These are phyloP conservation scores for Epinotia ramella DNA, from an alignment of 2,888 invertebrate species.

Conservation along the genomic window DNA sequence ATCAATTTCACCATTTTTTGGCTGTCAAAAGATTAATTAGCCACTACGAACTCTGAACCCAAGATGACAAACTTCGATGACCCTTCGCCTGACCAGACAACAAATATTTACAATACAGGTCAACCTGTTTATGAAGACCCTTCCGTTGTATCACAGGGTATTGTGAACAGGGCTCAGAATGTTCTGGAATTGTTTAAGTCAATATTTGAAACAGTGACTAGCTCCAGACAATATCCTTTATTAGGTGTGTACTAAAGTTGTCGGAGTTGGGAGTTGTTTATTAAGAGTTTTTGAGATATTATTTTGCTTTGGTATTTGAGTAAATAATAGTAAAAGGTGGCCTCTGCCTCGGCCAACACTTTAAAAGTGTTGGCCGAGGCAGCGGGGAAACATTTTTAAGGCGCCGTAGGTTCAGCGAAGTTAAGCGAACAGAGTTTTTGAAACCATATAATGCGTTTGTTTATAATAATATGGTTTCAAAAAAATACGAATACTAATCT, in stretches of 20 bases:
- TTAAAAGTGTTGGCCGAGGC: no score
- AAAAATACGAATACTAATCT: no score
- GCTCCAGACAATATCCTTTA: conserved; percentile 38
- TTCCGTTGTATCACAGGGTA: neutral
- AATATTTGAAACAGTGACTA: conserved; percentile 39
- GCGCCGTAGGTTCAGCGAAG: no score
- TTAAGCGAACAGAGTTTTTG: no score
- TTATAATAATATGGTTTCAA: no score
- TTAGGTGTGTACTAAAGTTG: conserved; percentile 28
- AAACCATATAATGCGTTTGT: no score
- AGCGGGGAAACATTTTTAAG: no score
- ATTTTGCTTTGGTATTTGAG: neutral
- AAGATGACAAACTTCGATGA: conserved; percentile 40
- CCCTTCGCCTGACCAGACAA: conserved; percentile 32
- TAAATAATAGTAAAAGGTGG: neutral
- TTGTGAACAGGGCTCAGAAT: neutral
- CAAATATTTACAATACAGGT: conserved; percentile 38
- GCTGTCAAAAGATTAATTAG: conserved; percentile 4
- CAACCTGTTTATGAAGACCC: conserved; percentile 13
- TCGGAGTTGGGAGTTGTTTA: conserved; percentile 9
- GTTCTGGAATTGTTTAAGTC: conserved; percentile 13
- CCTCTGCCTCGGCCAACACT: no score
- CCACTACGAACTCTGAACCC: conserved; percentile 7
- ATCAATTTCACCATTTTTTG: neutral
- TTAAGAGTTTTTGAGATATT: neutral